Evolutionary conservation across 1,140 invertebrate species (phyloP).

Genomic region (Batillaria attramentaria): DNA sequence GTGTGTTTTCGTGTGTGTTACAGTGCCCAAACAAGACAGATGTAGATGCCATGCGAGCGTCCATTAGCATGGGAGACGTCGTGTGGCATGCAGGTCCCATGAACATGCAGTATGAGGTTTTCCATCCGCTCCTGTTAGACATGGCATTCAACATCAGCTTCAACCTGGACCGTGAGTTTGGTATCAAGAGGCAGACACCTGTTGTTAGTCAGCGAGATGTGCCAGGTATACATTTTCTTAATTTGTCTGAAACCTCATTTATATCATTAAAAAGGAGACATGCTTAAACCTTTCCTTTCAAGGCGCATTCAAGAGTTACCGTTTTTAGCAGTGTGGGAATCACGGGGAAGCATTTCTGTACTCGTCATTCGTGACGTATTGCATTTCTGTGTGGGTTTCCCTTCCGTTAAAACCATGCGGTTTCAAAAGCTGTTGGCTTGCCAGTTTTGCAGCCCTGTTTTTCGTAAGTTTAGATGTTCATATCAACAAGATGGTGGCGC

Average conservation of each 20-base stretch:
- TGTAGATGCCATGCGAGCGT: conserved; percentile 41
- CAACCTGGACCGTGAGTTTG: conserved; percentile 51
- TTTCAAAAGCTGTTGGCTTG: background rate
- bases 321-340: too few species aligned
- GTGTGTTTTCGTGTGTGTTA: too few species aligned
- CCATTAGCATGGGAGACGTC: conserved; percentile 52
- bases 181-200: conserved; percentile 44
- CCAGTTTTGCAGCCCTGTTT: background rate
- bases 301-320: too few species aligned
- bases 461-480: background rate
- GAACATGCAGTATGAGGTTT: conserved; percentile 64
- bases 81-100: conserved; percentile 65
- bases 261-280: background rate
- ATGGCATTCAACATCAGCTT: conserved; percentile 50
- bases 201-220: conserved; percentile 64
- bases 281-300: too few species aligned
- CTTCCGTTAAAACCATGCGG: too few species aligned
- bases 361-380: too few species aligned
- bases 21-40: conserved; percentile 56
- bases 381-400: too few species aligned
- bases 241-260: too few species aligned
- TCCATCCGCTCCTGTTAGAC: conserved; percentile 51
- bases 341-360: too few species aligned
- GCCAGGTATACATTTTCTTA: too few species aligned
- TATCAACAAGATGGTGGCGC: background rate